Percentiles rank a stretch among this genome's conserved stretches.
These are phyloP conservation scores for Hoplostethus atlanticus DNA, from an alignment of 2,797 vertebrate species.

Conservation along the genomic window DNA sequence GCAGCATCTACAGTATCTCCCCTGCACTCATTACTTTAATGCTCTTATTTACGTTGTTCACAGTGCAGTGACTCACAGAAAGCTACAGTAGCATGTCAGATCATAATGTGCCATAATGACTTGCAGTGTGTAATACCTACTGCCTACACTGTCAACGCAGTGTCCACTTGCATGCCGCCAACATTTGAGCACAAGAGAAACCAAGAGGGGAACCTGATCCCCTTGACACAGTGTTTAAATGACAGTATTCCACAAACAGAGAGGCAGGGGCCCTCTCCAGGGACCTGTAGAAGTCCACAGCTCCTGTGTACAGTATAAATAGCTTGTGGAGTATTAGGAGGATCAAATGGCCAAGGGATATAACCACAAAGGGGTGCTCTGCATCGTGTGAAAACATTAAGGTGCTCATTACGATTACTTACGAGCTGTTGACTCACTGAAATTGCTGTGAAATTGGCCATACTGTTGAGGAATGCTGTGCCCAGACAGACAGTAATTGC, in stretches of 20 bases:
- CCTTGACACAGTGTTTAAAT: conserved; percentile 78
- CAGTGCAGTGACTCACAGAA: neutral
- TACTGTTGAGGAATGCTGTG: conserved; percentile 69
- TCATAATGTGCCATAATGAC: conserved; percentile 24
- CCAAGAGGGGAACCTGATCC: conserved; percentile 66
- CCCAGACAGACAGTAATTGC: conserved; percentile 82
- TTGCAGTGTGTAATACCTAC: conserved; percentile 24
- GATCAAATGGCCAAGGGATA: conserved; percentile 77
- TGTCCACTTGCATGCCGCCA: conserved; percentile 47
- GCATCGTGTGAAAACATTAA: conserved; percentile 75
- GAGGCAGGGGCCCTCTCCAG: conserved; percentile 65
- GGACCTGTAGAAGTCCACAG: conserved; percentile 64
- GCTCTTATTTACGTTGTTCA: conserved; percentile 32
- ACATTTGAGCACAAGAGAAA: conserved; percentile 62
- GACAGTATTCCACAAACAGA: conserved; percentile 78
- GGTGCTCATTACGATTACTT: conserved; percentile 82
- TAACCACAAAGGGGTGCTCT: conserved; percentile 75
- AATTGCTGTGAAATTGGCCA: conserved; percentile 83
- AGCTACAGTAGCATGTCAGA: conserved; percentile 38
- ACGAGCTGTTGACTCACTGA: conserved; percentile 79
- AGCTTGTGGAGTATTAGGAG: conserved; percentile 74
- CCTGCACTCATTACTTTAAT: conserved; percentile 24
- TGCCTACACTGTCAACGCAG: conserved; percentile 46
- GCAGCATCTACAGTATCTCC: conserved; percentile 10
- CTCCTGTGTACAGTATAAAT: conserved; percentile 79